Evolutionary conservation across 2,113 vertebrate species (phyloP).

Genomic region (Eleginops maclovinus): DNA sequence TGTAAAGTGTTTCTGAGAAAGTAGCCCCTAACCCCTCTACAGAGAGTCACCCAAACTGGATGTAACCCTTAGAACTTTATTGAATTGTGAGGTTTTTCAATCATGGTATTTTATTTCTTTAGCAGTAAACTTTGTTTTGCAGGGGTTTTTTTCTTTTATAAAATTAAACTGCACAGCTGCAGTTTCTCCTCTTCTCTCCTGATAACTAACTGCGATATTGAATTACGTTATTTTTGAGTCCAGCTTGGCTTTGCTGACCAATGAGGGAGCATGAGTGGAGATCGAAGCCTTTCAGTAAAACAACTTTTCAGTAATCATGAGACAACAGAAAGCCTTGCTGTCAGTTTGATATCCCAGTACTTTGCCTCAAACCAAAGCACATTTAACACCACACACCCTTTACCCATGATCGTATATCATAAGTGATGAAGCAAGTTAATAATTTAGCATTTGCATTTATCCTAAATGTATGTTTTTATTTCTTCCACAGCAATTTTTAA

Average conservation of each 20-base stretch:
- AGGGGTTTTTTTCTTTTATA: too few species aligned
- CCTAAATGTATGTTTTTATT: slow-evolving; percentile 24
- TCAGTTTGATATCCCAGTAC: not conserved
- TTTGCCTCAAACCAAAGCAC: not conserved
- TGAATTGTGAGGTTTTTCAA: too few species aligned
- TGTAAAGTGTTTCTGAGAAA: not conserved
- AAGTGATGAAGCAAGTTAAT: not conserved
- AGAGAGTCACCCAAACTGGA: not conserved
- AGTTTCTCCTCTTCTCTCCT: slow-evolving; percentile 17
- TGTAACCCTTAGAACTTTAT: not conserved
- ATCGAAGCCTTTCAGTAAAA: not conserved
- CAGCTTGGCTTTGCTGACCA: not conserved
- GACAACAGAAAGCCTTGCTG: not conserved
- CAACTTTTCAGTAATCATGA: not conserved
- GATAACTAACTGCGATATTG: slow-evolving; percentile 18
- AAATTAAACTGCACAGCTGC: not conserved
- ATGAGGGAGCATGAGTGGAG: not conserved
- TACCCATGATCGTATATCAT: not conserved
- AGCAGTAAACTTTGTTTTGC: too few species aligned
- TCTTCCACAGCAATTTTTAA: slow-evolving; percentile 92
- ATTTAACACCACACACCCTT: not conserved
- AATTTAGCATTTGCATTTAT: not conserved
- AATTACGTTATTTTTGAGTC: slow-evolving; percentile 36
- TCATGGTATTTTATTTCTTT: too few species aligned
- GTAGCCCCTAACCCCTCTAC: not conserved